A percentile compares a stretch with the other conserved stretches of the same genome.
Conservation (phyloP, 2,888 invertebrate genomes). For the Drosophila ochracea region DNA sequence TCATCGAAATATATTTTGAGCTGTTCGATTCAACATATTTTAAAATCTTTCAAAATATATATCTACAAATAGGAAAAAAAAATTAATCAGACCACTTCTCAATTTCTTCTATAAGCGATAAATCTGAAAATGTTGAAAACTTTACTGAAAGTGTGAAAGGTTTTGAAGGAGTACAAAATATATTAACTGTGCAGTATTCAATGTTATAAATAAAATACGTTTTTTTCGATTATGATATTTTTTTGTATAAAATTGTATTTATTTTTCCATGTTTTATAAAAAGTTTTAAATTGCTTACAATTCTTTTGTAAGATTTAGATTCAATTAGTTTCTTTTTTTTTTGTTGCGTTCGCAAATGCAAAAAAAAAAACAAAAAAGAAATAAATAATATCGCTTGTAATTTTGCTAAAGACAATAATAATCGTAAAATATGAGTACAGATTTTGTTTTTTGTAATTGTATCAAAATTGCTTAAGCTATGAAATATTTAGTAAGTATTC, state of each 20-base stretch:
- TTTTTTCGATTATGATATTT: constrained; percentile 1
- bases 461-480: constrained; percentile 68
- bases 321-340: constrained; percentile 32
- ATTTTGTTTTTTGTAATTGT: constrained; percentile 45
- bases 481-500: constrained; percentile 25
- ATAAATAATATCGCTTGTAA: constrained; percentile 54
- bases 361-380: constrained; percentile 18
- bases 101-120: not conserved
- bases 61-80: not conserved
- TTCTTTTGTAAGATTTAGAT: constrained; percentile 58
- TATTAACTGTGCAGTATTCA: not conserved
- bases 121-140: not conserved
- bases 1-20: not conserved
- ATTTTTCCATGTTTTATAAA: constrained; percentile 68
- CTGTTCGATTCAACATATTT: not conserved
- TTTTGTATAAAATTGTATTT: constrained; percentile 76
- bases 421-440: constrained; percentile 60
- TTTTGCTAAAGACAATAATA: constrained; percentile 73
- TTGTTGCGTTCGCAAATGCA: constrained; percentile 45
- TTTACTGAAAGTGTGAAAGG: not conserved
- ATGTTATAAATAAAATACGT: not conserved
- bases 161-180: not conserved
- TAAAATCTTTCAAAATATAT: not conserved
- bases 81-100: not conserved
- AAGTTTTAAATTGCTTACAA: constrained; percentile 64